Evolutionary conservation across 1,140 invertebrate species (phyloP), one percentile per base, ranked within the genome.

Genomic region (Euwallacea fornicatus): DNA sequence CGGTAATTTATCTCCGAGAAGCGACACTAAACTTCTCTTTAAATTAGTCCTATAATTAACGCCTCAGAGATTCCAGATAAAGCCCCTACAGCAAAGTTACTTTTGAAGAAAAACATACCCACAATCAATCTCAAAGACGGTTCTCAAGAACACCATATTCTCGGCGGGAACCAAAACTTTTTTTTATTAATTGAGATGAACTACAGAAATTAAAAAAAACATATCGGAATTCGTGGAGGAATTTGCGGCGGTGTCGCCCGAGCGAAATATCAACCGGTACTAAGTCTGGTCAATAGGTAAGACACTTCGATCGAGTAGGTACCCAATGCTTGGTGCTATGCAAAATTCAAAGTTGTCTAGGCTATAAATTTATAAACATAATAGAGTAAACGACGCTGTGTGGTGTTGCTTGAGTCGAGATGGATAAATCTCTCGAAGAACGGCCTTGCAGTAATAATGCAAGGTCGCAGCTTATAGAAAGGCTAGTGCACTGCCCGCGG

Each of bases 401-500:
- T 54, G 21, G 21, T 33, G 21, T 33, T 33, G 21, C 21, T 42
- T 41, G 10, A 15, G n/a, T 6, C 15, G 61, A 73, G 61, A 73
- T 65, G 71, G 69, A 69, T 64, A 58, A 64, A 63, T 72, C 64
- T 33, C 21, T 56, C 62, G 68, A 64, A 41, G 60, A 75, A 75
- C 74, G 74, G 56, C 74, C 74, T 75, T 75, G 74, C 74, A 71
- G 59, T 75, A 73, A 72, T 75, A 75, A 65, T 73, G 74, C 74
- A 75, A 75, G 74, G 74, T 75, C 74, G 74, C 43, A 41, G 43
- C 50, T 66, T 33, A 58, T 64, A 70, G 74, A 63, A 71, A 69
- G 69, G 73, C 65, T 71, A 69, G 59, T 74, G 65, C 64, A 66
- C 69, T 65, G 72, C 13, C 46, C 46, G 9, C 46, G 46, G 7